Conservation (phyloP, 2,797 vertebrate species). For the Rhinoraja longicauda region DNA sequence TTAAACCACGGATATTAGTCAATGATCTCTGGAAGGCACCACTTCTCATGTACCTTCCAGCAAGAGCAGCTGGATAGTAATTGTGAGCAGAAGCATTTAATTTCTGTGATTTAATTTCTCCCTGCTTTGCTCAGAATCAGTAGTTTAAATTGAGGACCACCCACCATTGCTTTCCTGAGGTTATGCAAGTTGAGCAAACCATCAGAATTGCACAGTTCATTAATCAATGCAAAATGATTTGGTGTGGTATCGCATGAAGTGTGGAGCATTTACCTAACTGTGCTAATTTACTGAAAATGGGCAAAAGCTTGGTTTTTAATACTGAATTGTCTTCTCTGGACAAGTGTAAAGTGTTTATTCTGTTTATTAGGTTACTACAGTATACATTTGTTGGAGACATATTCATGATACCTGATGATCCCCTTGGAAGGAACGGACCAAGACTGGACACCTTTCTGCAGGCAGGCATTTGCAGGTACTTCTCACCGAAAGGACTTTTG, state of each 20-base stretch:
- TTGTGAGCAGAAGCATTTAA: not conserved
- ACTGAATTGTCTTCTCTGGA: not conserved
- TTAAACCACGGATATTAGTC: not conserved
- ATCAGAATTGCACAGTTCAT: not conserved
- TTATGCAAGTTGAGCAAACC: not conserved
- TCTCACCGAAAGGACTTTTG: not conserved
- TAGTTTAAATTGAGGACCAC: not conserved
- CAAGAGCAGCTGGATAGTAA: not conserved
- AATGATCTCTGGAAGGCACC: not conserved
- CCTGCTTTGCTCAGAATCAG: not conserved
- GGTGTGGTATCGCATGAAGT: not conserved
- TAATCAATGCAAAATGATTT: not conserved
- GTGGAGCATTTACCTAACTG: not conserved
- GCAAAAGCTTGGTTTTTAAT: not conserved
- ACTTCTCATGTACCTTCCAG: not conserved
- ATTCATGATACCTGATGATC: constrained; percentile 97
- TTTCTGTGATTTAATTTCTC: not conserved
- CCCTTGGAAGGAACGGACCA: constrained; percentile 84
- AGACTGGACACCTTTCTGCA: constrained; percentile 77
- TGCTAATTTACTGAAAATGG: not conserved
- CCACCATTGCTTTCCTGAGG: not conserved
- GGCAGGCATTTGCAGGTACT: constrained; percentile 62
- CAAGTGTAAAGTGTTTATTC: constrained; percentile 27
- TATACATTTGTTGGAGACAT: constrained; percentile 91
- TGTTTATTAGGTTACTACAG: constrained; percentile 74